Evolutionary conservation across 92 coral and sea anemone species (phyloP).

Genomic region (Zoanthus sansibaricus): DNA sequence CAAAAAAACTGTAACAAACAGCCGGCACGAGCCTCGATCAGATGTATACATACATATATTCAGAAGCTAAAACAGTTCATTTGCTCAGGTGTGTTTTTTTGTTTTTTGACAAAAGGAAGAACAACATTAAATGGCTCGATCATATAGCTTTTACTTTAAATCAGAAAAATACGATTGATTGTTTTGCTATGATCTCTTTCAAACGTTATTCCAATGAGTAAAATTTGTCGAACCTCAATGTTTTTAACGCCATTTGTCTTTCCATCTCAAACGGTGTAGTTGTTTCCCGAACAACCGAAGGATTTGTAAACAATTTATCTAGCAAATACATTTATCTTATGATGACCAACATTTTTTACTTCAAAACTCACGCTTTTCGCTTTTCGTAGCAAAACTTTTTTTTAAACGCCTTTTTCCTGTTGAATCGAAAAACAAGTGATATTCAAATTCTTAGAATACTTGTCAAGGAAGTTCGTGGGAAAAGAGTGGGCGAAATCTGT

Average conservation of each 20-base stretch:
- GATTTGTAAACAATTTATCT: constrained; percentile 20
- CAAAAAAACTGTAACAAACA: not conserved
- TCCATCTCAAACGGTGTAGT: not conserved
- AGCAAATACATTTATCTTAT: not conserved
- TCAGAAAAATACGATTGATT: not conserved
- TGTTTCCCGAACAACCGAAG: constrained; percentile 14
- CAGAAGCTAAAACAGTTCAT: not conserved
- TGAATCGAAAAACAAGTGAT: not conserved
- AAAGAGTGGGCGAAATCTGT: constrained; percentile 1
- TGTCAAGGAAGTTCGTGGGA: constrained; percentile 31
- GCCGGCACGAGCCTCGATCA: not conserved
- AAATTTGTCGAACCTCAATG: not conserved
- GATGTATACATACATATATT: not conserved
- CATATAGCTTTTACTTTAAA: not conserved
- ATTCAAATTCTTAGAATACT: not conserved
- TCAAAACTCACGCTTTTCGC: not conserved
- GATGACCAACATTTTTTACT: not conserved
- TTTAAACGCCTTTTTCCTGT: not conserved
- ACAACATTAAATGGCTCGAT: not conserved
- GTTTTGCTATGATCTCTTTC: not conserved
- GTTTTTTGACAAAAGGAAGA: not conserved
- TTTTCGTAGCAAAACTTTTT: not conserved
- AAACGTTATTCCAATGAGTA: not conserved
- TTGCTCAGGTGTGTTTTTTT: not conserved
- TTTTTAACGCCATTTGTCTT: not conserved